Conservation (phyloP, 2,113 vertebrate genomes). For the Zeus faber region DNA sequence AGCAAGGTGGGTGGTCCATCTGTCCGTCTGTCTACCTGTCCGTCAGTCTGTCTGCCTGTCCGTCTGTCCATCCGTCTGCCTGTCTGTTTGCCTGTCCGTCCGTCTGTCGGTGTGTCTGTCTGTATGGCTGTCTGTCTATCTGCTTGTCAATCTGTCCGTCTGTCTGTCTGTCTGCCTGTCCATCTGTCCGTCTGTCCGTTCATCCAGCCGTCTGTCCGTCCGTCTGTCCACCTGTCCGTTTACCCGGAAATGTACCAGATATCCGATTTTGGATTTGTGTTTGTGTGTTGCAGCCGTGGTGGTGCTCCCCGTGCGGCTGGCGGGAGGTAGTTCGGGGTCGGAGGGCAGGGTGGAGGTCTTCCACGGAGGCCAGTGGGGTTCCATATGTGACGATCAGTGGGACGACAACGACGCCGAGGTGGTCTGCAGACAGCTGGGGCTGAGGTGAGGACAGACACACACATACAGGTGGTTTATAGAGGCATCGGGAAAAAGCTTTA, state of each 20-base stretch:
- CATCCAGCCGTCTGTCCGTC: background rate
- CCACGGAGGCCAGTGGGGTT: slow-evolving; percentile 90
- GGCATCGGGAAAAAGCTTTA: slow-evolving; percentile 13
- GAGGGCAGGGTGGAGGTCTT: slow-evolving; percentile 93
- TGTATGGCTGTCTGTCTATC: background rate
- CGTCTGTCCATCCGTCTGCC: background rate
- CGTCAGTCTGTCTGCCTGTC: background rate
- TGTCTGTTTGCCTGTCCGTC: background rate
- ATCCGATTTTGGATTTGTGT: background rate
- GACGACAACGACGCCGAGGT: slow-evolving; percentile 95
- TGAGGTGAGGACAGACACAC: slow-evolving; percentile 77
- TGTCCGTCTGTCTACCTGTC: background rate
- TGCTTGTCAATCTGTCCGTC: background rate
- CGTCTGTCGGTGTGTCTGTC: background rate
- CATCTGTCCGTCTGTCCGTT: background rate
- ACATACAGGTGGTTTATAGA: background rate
- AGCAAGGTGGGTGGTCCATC: slow-evolving; percentile 65
- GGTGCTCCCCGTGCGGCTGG: slow-evolving; percentile 78
- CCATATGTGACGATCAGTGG: slow-evolving; percentile 95
- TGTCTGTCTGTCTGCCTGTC: background rate
- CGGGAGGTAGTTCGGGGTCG: slow-evolving; percentile 67
- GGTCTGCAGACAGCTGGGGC: slow-evolving; percentile 92
- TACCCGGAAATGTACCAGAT: background rate
- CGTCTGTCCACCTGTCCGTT: background rate
- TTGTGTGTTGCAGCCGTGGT: slow-evolving; percentile 54